Conservation (phyloP, 2,113 vertebrate species). For the Nesospiza acunhae region DNA sequence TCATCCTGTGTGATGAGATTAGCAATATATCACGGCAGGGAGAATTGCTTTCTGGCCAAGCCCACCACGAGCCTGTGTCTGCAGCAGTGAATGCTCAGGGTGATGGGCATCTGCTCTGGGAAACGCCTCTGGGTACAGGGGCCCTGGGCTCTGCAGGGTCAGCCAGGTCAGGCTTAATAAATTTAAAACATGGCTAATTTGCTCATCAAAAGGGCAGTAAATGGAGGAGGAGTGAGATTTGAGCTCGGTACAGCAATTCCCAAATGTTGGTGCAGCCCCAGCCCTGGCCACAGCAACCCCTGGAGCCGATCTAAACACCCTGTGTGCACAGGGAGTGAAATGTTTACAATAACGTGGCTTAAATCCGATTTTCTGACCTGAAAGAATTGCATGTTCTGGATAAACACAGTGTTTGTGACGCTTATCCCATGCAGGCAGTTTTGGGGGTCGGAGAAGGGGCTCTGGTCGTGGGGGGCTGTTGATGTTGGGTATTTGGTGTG, state of each 20-base stretch:
- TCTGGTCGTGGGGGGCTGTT: accelerated
- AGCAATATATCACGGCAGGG: background rate
- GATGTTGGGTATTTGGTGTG: accelerated
- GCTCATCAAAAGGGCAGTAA: background rate
- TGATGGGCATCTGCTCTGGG: background rate
- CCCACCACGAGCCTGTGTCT: accelerated
- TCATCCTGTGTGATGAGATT: conserved; percentile 29
- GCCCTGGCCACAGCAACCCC: background rate
- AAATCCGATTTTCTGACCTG: background rate
- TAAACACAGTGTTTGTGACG: background rate
- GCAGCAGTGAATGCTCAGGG: background rate
- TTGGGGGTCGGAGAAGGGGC: background rate
- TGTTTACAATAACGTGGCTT: background rate
- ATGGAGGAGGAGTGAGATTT: background rate
- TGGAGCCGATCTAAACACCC: accelerated
- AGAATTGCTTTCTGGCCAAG: background rate
- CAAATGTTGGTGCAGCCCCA: background rate
- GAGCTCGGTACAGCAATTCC: accelerated
- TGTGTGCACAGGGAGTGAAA: background rate
- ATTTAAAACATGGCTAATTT: background rate
- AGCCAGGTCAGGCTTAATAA: background rate
- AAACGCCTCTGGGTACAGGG: background rate
- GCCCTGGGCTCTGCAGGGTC: background rate
- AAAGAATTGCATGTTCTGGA: background rate
- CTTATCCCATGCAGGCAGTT: accelerated